Conservation (phyloP, 2,888 invertebrate species). For the Dasysyrphus albostriatus region DNA sequence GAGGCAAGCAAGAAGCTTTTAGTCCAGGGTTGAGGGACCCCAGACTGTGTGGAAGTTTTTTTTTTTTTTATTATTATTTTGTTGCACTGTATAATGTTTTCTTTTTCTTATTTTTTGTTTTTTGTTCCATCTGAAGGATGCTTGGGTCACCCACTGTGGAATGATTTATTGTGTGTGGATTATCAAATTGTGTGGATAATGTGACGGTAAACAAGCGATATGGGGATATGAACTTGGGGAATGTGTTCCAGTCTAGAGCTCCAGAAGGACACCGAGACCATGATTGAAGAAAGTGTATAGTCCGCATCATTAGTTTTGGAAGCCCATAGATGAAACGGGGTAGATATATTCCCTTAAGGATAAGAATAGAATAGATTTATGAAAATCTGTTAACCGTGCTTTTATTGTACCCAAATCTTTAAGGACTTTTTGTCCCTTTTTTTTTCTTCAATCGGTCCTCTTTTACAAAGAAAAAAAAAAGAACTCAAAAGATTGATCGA, state of each 20-base stretch:
- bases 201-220: slow-evolving; percentile 74
- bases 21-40: slow-evolving; percentile 30
- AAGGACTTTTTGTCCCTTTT: slow-evolving; percentile 24
- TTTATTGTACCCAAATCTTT: slow-evolving; percentile 29
- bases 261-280: not conserved
- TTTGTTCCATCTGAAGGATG: slow-evolving; percentile 1
- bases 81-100: slow-evolving; percentile 8
- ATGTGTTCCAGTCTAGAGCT: slow-evolving; percentile 23
- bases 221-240: slow-evolving; percentile 54
- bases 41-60: slow-evolving; percentile 12
- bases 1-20: slow-evolving; percentile 64
- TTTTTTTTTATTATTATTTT: too few relatives aligned
- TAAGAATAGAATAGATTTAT: slow-evolving; percentile 53
- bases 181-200: slow-evolving; percentile 76
- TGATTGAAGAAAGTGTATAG: slow-evolving; percentile 19
- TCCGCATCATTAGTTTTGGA: slow-evolving; percentile 68
- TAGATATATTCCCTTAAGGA: slow-evolving; percentile 13
- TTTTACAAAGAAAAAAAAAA: not conserved
- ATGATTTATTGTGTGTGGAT: slow-evolving; percentile 73
- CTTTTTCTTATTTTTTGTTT: not conserved
- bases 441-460: not conserved
- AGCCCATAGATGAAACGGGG: not conserved
- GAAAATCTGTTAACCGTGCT: slow-evolving; percentile 52
- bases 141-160: slow-evolving; percentile 64
- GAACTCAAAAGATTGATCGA: slow-evolving; percentile 58